Evolutionary conservation across 2,113 vertebrate species (phyloP), one percentile per base, ranked within the genome.

Genomic region (Meleagris gallopavo): DNA sequence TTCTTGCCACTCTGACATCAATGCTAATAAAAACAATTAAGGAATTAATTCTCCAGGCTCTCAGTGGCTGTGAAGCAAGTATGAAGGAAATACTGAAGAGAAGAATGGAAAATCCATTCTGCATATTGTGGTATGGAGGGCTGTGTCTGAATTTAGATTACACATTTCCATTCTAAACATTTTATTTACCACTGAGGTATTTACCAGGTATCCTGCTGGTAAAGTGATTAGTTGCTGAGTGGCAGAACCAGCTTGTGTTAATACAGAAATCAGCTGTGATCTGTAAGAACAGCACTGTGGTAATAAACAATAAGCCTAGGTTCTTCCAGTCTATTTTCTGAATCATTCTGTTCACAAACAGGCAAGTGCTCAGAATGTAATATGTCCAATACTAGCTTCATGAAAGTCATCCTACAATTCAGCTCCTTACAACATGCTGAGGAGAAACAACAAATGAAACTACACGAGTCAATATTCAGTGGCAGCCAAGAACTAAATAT

Each of bases 21-120:
- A 82, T 50, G 8, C 79, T 34, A 80, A 71, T 76, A 83, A 96
- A 94, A 95, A 80, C 83, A 93, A 93, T 88, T 66, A 85, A 54
- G 62, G 61, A 69, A 93, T 89, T 85, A 72, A 83, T 94, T 73
- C 30, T 91, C 40, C 36, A 22, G 61, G 43, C 14, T 94, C 78
- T 72, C 62, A 85, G 40, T 19, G 67, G 60, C 55, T 89, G 54
- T 69, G 41, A 89, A 82, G 10, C 18, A 65, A 76, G 30, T 24
- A 15, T 48, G 70, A 79, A 61, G 18, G 24, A 89, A 91, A 74
- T 55, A 66, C 18, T 17, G 19, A 89, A n/a, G 13, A 83, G 58
- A 73, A 89, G 82, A 89, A 30, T 24, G 46, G n/a, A 62, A 93
- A 88, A 80, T 86, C 9, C 20, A 41, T 80, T 71, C 45, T 54